These are phyloP conservation scores for Zingel zingel DNA, from an alignment of 2,113 vertebrate genomes.

Conservation along the genomic window DNA sequence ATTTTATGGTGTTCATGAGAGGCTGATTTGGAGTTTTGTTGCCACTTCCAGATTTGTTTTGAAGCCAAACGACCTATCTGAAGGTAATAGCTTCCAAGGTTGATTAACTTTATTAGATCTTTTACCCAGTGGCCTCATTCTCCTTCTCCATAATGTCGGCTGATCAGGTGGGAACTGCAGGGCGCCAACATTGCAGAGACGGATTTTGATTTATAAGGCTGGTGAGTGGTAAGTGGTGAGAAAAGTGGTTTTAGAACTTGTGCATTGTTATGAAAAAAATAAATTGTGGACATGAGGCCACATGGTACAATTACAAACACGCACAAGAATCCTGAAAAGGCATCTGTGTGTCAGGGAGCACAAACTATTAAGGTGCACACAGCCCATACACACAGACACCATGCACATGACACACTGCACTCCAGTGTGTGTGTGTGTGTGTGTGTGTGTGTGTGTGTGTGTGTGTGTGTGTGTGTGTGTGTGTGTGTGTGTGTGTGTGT, in stretches of 20 bases:
- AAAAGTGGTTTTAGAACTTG: conserved; percentile 33
- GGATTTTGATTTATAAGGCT: conserved; percentile 40
- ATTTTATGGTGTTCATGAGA: conserved; percentile 17
- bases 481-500: conserved; percentile 48
- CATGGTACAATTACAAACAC: conserved; percentile 13
- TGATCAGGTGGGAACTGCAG: conserved; percentile 62
- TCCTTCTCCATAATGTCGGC: conserved; percentile 24
- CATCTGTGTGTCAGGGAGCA: conserved; percentile 11
- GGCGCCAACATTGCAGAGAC: conserved; percentile 47
- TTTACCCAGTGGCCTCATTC: conserved; percentile 63
- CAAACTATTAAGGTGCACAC: conserved; percentile 41
- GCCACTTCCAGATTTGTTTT: conserved; percentile 43
- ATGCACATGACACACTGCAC: conserved; percentile 24
- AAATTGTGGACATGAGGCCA: conserved; percentile 28
- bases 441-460: conserved; percentile 59
- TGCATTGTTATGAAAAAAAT: conserved; percentile 47
- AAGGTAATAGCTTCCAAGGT: conserved; percentile 53
- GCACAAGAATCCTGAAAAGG: conserved; percentile 41
- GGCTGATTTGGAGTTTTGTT: conserved; percentile 30
- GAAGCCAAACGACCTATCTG: conserved; percentile 28
- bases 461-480: conserved; percentile 51
- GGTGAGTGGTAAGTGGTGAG: neutral
- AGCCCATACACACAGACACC: neutral
- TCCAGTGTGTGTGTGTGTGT: conserved; percentile 51
- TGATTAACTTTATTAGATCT: conserved; percentile 66